Evolutionary conservation across 2,797 vertebrate genomes (phyloP), one percentile per base, ranked within the genome.

Genomic region (Craterocephalus amniculus): DNA sequence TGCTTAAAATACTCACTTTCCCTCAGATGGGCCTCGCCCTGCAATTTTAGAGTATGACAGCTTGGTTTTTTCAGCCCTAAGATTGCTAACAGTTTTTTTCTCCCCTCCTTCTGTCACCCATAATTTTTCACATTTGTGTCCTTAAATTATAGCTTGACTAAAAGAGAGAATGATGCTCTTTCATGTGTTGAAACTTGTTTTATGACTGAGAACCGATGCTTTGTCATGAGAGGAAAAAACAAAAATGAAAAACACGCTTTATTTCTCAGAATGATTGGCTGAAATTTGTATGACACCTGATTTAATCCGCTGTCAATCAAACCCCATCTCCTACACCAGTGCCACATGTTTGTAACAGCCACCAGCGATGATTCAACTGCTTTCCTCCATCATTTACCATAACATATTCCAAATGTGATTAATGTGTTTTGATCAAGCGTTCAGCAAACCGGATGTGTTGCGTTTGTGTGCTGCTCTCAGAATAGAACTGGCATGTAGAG

Each of bases 11-110:
- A 89, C 76, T 63, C 13, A 10, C 68, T 75, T 68, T 61, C 79
- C 72, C 78, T 87, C 85, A 79, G 63, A 48, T 2, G 8, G 13
- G 85, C 85, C 86, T 89, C 76, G 79, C 88, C 88, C 88, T 87
- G 84, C 76, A 88, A 90, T 92, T 90, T 90, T 2, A 73, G 62
- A 58, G 54, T 34, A 81, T 65, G 74, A 82, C 52, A 56, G 63
- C 68, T 86, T 32, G 16, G 88, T 79, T 88, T 68, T 63, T 72
- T 76, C n/a, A n/a, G 70, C 59, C 70, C 80, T 56, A 64, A n/a
- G 34, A 76, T 60, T 79, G 63, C 74, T 26, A 34, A 67, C 70
- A 68, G n/a, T 84, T 63, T 81, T 35, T 24, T 6, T 6, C 16
- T 72, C 63, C 73, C 78, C 61, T 70, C 10, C 61, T 66, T 18